phyloP scores from a whole-genome alignment of 92 coral and sea anemone species.

The Parazoanthus darwini region DNA sequence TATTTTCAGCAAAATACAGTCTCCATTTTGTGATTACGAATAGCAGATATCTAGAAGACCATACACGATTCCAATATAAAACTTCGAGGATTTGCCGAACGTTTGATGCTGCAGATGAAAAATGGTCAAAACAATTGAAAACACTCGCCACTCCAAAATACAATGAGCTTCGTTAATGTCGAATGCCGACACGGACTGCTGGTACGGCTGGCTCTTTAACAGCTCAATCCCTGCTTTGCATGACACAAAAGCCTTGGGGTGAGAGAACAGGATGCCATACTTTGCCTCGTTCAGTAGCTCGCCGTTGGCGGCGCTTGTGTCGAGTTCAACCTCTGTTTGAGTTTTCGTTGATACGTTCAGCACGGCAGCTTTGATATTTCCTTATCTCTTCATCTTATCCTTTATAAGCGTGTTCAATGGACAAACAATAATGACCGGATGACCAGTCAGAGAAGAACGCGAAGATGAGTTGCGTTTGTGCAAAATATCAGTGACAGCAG shows the following conservation, averaged over 20 bases:
- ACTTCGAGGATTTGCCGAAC: conserved; percentile 4
- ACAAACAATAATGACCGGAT: conserved; percentile 40
- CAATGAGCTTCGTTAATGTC: conserved; percentile 61
- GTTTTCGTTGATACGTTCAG: conserved; percentile 32
- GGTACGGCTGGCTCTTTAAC: conserved; percentile 53
- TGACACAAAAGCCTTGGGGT: conserved; percentile 55
- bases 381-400: conserved; percentile 44
- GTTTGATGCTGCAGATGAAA: conserved; percentile 1
- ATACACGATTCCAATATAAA: conserved; percentile 6
- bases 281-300: conserved; percentile 41
- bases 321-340: conserved; percentile 26
- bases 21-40: conserved; percentile 24
- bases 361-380: conserved; percentile 42
- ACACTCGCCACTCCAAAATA: conserved; percentile 67
- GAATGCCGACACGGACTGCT: conserved; percentile 50
- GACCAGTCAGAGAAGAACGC: neutral
- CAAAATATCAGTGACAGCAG: conserved; percentile 40
- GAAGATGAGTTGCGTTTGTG: conserved; percentile 37
- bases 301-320: conserved; percentile 34
- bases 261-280: conserved; percentile 47
- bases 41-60: conserved; percentile 21
- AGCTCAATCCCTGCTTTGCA: conserved; percentile 58
- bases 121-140: conserved; percentile 22
- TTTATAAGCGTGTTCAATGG: conserved; percentile 37
- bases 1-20: neutral